phyloP scores from a whole-genome alignment of 1,140 invertebrate genomes.

The Carposina sasakii region DNA sequence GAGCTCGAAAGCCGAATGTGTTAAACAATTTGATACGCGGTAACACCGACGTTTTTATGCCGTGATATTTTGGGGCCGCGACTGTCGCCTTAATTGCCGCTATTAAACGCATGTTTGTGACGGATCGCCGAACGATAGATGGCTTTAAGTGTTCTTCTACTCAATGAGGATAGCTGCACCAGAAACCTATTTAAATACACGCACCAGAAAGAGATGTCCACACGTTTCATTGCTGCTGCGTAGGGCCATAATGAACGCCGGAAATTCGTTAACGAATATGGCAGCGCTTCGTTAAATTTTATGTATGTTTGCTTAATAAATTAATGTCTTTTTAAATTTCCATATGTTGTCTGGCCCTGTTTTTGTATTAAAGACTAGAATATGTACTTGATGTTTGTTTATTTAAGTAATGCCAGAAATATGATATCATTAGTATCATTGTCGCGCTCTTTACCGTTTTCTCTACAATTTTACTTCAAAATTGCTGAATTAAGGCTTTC shows the following conservation, averaged over 20 bases:
- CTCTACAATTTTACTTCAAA: constrained; percentile 52
- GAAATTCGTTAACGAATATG: constrained; percentile 66
- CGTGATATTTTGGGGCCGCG: constrained; percentile 56
- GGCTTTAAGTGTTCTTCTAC: constrained; percentile 24
- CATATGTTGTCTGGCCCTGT: constrained; percentile 39
- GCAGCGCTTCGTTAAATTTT: constrained; percentile 63
- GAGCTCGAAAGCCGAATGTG: constrained; percentile 35
- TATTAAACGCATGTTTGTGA: constrained; percentile 57
- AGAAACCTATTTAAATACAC: neutral
- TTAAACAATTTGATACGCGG: constrained; percentile 59
- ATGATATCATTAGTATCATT: constrained; percentile 40
- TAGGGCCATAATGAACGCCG: constrained; percentile 49
- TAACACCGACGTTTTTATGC: constrained; percentile 53
- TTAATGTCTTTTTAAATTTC: constrained; percentile 63
- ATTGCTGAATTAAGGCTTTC: constrained; percentile 55
- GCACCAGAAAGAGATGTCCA: neutral
- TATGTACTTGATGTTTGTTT: no score
- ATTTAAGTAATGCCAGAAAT: constrained; percentile 25
- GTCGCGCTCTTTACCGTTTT: constrained; percentile 27
- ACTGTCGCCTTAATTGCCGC: constrained; percentile 61
- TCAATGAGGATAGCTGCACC: neutral
- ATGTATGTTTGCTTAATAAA: constrained; percentile 63
- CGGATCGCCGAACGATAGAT: constrained; percentile 51
- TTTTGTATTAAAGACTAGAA: no score
- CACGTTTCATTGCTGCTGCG: no score